phyloP scores from a whole-genome alignment of 2,888 invertebrate species.

The Augochlorella aurata region DNA sequence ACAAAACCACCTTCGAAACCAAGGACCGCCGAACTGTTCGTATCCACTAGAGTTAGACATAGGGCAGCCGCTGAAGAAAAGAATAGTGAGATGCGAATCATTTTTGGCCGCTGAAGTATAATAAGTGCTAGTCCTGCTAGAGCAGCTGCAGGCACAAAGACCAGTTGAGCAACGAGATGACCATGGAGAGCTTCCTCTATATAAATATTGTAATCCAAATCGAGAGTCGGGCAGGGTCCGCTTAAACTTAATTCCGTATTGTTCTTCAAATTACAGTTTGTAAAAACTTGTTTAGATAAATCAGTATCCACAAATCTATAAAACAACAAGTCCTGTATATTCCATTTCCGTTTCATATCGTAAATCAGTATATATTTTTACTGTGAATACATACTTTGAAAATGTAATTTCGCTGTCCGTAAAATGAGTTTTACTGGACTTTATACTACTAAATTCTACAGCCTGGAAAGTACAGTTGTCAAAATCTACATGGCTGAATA shows the following conservation, averaged over 20 bases:
- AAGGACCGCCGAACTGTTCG: slow-evolving; percentile 79
- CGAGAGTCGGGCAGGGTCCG: slow-evolving; percentile 82
- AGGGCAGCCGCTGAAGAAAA: slow-evolving; percentile 80
- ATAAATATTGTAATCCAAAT: slow-evolving; percentile 85
- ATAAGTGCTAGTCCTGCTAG: slow-evolving; percentile 81
- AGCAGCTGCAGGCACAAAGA: slow-evolving; percentile 81
- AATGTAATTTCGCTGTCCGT: slow-evolving; percentile 85
- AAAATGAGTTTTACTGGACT: slow-evolving; percentile 88
- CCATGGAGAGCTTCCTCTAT: slow-evolving; percentile 83
- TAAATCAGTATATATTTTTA: slow-evolving; percentile 10
- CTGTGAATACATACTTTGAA: slow-evolving; percentile 83
- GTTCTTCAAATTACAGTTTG: slow-evolving; percentile 84
- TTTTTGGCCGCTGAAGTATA: slow-evolving; percentile 80
- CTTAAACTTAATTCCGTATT: slow-evolving; percentile 83
- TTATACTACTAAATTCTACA: slow-evolving; percentile 88
- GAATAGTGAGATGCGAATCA: slow-evolving; percentile 81
- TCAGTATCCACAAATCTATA: slow-evolving; percentile 88
- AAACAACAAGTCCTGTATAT: slow-evolving; percentile 20
- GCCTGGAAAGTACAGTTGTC: slow-evolving; percentile 87
- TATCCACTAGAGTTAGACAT: slow-evolving; percentile 81
- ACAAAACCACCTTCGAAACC: slow-evolving; percentile 82
- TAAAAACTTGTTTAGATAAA: slow-evolving; percentile 84
- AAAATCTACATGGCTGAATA: slow-evolving; percentile 89
- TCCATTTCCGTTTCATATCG: slow-evolving; percentile 55
- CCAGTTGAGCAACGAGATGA: slow-evolving; percentile 82